Evolutionary conservation across 2,797 vertebrate species (phyloP).

Genomic region (Notolabrus celidotus): DNA sequence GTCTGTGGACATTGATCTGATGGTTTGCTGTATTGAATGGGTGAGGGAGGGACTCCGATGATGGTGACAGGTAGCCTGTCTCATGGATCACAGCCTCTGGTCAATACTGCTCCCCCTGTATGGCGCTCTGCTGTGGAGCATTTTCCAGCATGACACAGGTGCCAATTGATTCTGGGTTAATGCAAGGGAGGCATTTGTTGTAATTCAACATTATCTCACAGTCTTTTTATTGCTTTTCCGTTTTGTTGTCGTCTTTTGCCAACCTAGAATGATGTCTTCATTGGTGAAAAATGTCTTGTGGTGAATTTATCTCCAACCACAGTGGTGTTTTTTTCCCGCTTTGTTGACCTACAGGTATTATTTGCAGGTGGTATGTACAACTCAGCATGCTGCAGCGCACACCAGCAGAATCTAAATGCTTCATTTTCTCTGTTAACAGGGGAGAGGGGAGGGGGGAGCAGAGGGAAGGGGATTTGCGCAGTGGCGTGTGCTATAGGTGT

Average conservation of each 20-base stretch:
- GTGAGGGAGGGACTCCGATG: conserved; percentile 64
- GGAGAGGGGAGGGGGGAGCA: background rate
- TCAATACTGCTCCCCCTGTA: conserved; percentile 75
- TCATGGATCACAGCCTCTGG: conserved; percentile 82
- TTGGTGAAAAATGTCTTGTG: conserved; percentile 27
- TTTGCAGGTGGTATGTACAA: conserved; percentile 5
- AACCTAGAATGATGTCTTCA: conserved; percentile 31
- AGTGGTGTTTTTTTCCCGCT: conserved; percentile 16
- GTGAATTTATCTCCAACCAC: background rate
- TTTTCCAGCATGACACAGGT: conserved; percentile 74
- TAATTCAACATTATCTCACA: conserved; percentile 53
- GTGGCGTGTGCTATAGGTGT: conserved; percentile 52
- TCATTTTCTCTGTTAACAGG: conserved; percentile 61
- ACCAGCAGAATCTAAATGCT: conserved; percentile 61
- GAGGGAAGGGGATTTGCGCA: conserved; percentile 50
- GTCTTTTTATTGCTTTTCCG: conserved; percentile 23
- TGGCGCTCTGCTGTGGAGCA: conserved; percentile 60
- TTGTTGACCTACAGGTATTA: conserved; percentile 10
- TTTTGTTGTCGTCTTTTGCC: conserved; percentile 18
- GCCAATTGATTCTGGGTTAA: conserved; percentile 73
- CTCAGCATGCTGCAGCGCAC: conserved; percentile 30
- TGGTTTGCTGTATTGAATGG: conserved; percentile 75
- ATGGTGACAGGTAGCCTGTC: conserved; percentile 81
- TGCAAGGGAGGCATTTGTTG: conserved; percentile 57
- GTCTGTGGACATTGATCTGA: conserved; percentile 82